A percentile compares a stretch with the other conserved stretches of the same genome.
These are phyloP conservation scores for Lithobates pipiens DNA, from an alignment of 2,797 vertebrate genomes.

Conservation along the genomic window DNA sequence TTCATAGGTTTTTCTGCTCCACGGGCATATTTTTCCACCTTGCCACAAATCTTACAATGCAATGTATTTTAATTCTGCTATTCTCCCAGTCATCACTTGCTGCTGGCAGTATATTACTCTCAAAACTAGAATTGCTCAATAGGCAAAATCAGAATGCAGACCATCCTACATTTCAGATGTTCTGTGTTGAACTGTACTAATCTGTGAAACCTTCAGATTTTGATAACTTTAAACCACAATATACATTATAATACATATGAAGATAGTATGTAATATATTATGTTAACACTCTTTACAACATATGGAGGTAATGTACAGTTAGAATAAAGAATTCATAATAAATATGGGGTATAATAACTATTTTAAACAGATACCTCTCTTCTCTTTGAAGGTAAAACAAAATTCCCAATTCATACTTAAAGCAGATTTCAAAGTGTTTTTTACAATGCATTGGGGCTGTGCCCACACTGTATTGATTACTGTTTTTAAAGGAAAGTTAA, in stretches of 20 bases:
- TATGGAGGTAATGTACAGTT: too few relatives aligned
- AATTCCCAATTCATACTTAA: too few relatives aligned
- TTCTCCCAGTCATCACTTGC: conserved; percentile 71
- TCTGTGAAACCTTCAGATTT: neutral
- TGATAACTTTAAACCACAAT: neutral
- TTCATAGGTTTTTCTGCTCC: conserved; percentile 66
- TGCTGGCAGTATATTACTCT: conserved; percentile 74
- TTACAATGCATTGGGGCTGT: too few relatives aligned
- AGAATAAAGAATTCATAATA: too few relatives aligned
- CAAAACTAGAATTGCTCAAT: conserved; percentile 66
- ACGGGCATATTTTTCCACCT: conserved; percentile 65
- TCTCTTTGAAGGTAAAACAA: too few relatives aligned
- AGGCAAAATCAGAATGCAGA: conserved; percentile 56
- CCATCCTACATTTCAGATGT: conserved; percentile 14
- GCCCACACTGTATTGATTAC: too few relatives aligned
- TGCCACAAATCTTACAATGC: conserved; percentile 64
- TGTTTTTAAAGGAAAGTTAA: too few relatives aligned
- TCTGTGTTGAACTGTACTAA: conserved; percentile 12
- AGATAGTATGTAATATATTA: neutral
- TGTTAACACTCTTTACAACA: too few relatives aligned
- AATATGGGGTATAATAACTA: too few relatives aligned
- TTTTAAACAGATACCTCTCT: too few relatives aligned
- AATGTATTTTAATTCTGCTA: conserved; percentile 69
- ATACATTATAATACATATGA: neutral
- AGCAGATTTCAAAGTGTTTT: too few relatives aligned